Base-by-base conservation (phyloP, 2,888 invertebrate genomes). In the Acheta domesticus region DNA sequence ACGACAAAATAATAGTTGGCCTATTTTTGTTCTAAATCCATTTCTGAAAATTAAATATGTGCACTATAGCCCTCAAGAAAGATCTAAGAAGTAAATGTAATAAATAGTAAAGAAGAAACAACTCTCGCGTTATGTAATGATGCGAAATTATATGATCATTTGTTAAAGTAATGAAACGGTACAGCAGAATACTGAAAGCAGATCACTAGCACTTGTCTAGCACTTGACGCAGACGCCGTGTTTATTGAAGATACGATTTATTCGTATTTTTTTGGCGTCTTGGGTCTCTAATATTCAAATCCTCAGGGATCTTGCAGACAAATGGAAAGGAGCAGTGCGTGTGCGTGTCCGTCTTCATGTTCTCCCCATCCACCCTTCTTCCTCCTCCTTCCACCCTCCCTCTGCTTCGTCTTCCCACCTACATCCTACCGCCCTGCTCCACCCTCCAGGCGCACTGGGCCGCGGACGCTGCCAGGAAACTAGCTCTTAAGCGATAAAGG, bases 401-500 rank as follows among this genome's bases (percentile, higher is more conserved):
- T 19, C 62, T 62, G 4, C n/a, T 14, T 62, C 16, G 16, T 14
- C 62, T 14, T 62, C 16, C 36, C 36, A 36, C 36, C 36, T 36
- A 5, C 36, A 36, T 8, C 8, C 62, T 14, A 14, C 14, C 62
- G 14, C 4, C 62, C 14, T n/a, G 4, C 62, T n/a, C 14, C 62
- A 19, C n/a, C n/a, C 62, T n/a, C 14, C 62, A 19, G 14, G 16
- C 62, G 4, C 62, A 0, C 62, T n/a, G 16, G 16, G 16, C 14
- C 62, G 62, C 14, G 62, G n/a, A 16, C 62, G n/a, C 14, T 62
- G 62, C n/a, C 62, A 62, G 62, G 62, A 62, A 62, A 62, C 62
- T 62, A 62, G 62, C 62, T 62, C 62, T 62, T 62, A 62, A 62
- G 62, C 62, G 62, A 62, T 62, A 62, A 62, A 62, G 62, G 62